These are phyloP conservation scores for Catonia carolina DNA, from an alignment of 2,888 invertebrate genomes.

Conservation along the genomic window DNA sequence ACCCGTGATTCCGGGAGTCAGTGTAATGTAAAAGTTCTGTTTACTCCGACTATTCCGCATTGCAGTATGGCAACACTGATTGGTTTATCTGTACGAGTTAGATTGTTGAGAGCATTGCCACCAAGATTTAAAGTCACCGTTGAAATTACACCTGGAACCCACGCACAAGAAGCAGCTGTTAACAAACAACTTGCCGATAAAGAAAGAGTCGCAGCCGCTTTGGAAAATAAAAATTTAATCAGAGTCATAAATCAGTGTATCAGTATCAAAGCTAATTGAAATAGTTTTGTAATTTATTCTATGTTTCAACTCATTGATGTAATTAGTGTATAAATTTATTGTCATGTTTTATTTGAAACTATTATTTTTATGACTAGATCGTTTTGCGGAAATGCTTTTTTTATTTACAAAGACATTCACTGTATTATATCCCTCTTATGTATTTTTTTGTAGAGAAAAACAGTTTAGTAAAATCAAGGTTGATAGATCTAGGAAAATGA, in stretches of 20 bases:
- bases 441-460: too few relatives aligned
- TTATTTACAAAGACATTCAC: too few relatives aligned
- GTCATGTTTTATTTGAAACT: too few relatives aligned
- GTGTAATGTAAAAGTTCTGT: slow-evolving; percentile 72
- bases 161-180: slow-evolving; percentile 84
- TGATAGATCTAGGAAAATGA: too few relatives aligned
- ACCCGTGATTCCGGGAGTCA: too few relatives aligned
- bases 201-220: slow-evolving; percentile 93
- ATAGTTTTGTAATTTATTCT: too few relatives aligned
- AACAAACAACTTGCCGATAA: slow-evolving; percentile 98
- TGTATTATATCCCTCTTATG: too few relatives aligned
- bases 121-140: slow-evolving; percentile 80
- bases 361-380: too few relatives aligned
- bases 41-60: slow-evolving; percentile 97
- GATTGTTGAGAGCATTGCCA: slow-evolving; percentile 77
- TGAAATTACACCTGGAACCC: slow-evolving; percentile 84
- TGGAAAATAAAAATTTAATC: slow-evolving; percentile 87
- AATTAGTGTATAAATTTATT: too few relatives aligned
- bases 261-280: slow-evolving; percentile 42
- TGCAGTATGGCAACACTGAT: slow-evolving; percentile 97
- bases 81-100: slow-evolving; percentile 79
- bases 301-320: too few relatives aligned
- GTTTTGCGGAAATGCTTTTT: too few relatives aligned
- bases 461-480: too few relatives aligned
- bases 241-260: slow-evolving; percentile 94